Base-by-base conservation (phyloP, 2,113 vertebrate genomes). In the Pluvianellus socialis region DNA sequence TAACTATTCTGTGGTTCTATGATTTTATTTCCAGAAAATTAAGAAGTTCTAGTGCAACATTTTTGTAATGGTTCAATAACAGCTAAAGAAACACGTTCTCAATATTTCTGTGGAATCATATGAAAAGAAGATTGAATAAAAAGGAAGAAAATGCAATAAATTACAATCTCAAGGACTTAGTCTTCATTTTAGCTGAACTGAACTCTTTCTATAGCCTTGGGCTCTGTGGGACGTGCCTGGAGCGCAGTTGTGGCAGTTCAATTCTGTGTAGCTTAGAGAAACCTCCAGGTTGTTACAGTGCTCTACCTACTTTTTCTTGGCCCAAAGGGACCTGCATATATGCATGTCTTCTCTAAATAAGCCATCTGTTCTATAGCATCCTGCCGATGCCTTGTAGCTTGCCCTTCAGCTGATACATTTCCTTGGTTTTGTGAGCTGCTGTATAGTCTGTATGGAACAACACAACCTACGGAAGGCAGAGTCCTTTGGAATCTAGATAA, bases 171-270 rank as follows among this genome's bases (percentile, higher is more conserved):
- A 28, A 47, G 35, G 38, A 19, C 13, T 3, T 35, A 13, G 27
- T 58, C 63, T 93, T 66, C 13, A 20, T 6, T 73, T 90, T 59
- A 47, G 47, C 74, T 77, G 42, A 76, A 71, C 32, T 2, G 7
- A 67, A 42, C 5, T 53, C 12, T 50, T 27, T 38, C 47, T 33
- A 20, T 17, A 50, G 27, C 49, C 45, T 63, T 87, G 81, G 38
- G 28, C 27, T 83, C 55, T 66, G 10, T 71, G 40, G 26, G 18
- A 77, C 67, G 28, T 32, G 24, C 8, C 44, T 68, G 30, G 18
- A 45, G 71, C 0, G 0, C 66, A 56, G 10, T 0, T 66, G 67
- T 17, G 63, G 4, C 18, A 47, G 18, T 40, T 86, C 14, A 50
- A 38, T 79, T 42, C 47, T 67, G 12, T 59, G 45, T 83, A 94